Evolutionary conservation across 1,140 invertebrate species (phyloP).

Genomic region (Scaptomyza hsui): DNA sequence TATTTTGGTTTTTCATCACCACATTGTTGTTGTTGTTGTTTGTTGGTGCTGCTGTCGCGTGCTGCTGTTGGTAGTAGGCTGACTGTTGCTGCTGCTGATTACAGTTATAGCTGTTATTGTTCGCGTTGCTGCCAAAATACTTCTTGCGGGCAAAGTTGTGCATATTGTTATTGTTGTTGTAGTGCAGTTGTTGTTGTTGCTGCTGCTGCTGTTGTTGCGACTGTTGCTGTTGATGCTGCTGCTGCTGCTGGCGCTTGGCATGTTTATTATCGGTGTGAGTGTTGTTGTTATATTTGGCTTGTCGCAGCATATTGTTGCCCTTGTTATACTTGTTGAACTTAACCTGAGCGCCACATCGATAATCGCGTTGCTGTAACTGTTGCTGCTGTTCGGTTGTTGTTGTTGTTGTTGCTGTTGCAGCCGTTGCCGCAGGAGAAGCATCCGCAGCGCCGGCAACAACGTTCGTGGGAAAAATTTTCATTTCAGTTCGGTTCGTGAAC

Average conservation of each 20-base stretch:
- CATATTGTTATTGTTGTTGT: constrained; percentile 43
- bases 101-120: constrained; percentile 17
- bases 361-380: constrained; percentile 45
- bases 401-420: constrained; percentile 43
- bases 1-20: constrained; percentile 63
- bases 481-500: constrained; percentile 51
- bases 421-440: constrained; percentile 11
- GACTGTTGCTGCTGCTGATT: constrained; percentile 36
- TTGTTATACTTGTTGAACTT: constrained; percentile 69
- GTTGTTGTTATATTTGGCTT: constrained; percentile 42
- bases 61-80: constrained; percentile 42
- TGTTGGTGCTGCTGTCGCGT: constrained; percentile 43
- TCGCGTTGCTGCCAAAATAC: constrained; percentile 45
- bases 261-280: constrained; percentile 22
- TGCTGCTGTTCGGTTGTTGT: constrained; percentile 23
- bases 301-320: constrained; percentile 50
- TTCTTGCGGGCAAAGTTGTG: constrained; percentile 55
- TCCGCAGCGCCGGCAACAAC: constrained; percentile 27
- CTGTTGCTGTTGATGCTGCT: constrained; percentile 22
- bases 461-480: constrained; percentile 67
- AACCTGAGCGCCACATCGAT: constrained; percentile 34
- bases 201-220: constrained; percentile 36
- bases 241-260: constrained; percentile 38
- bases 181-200: constrained; percentile 34
- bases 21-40: constrained; percentile 60